These are phyloP conservation scores for Scaptomyza polygonia DNA, from an alignment of 2,888 invertebrate genomes.

Conservation along the genomic window DNA sequence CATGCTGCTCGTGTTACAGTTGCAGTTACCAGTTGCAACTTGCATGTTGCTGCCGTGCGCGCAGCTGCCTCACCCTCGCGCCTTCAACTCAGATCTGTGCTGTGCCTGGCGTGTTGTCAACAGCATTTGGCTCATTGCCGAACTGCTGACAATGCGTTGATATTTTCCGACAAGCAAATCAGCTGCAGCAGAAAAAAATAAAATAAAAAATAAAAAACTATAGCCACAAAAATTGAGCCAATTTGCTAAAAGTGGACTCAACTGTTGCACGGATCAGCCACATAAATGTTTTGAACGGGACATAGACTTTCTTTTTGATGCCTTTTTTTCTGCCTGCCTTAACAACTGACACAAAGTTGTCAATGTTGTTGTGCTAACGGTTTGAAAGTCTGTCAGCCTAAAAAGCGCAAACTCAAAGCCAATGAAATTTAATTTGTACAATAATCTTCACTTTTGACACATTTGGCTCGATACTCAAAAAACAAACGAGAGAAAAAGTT, in stretches of 20 bases:
- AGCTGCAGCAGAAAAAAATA: slow-evolving; percentile 48
- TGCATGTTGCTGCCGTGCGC: slow-evolving; percentile 46
- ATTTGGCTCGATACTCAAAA: slow-evolving; percentile 28
- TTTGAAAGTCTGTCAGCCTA: slow-evolving; percentile 34
- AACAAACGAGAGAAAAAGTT: neutral
- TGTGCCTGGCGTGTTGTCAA: slow-evolving; percentile 64
- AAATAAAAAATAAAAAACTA: slow-evolving; percentile 28
- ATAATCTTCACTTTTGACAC: slow-evolving; percentile 46
- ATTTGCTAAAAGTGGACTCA: slow-evolving; percentile 58
- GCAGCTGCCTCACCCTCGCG: slow-evolving; percentile 36
- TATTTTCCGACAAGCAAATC: slow-evolving; percentile 80
- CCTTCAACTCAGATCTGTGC: slow-evolving; percentile 24
- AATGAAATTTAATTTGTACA: slow-evolving; percentile 44
- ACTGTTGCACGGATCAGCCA: slow-evolving; percentile 6
- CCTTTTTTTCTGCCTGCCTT: slow-evolving; percentile 21
- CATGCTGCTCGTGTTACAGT: slow-evolving; percentile 74
- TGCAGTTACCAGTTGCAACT: slow-evolving; percentile 61
- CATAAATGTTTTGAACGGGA: slow-evolving; percentile 38
- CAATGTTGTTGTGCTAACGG: slow-evolving; percentile 9
- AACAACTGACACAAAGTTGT: slow-evolving; percentile 59
- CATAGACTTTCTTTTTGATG: slow-evolving; percentile 76
- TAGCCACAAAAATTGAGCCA: slow-evolving; percentile 65
- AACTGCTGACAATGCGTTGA: slow-evolving; percentile 77
- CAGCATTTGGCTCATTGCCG: slow-evolving; percentile 52
- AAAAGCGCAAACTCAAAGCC: slow-evolving; percentile 31